Conservation (phyloP, 2,113 vertebrate species). For the Diphyllodes magnificus region DNA sequence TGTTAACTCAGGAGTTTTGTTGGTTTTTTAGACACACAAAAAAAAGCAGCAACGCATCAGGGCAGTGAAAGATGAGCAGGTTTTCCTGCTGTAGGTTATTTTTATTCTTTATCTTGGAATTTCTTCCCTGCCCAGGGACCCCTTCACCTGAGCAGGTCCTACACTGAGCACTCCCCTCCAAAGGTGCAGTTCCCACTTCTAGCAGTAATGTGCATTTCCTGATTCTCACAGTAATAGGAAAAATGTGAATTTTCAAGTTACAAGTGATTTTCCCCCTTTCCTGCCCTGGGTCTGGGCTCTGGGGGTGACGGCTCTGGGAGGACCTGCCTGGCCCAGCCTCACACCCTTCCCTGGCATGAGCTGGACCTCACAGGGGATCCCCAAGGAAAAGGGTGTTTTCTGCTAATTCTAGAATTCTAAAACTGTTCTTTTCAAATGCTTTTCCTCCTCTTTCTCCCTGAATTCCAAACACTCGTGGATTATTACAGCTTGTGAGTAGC, state of each 20-base stretch:
- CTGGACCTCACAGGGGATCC: neutral
- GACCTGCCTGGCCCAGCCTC: neutral
- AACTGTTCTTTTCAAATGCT: neutral
- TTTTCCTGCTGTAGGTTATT: neutral
- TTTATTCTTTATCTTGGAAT: neutral
- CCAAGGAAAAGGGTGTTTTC: neutral
- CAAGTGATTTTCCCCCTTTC: neutral
- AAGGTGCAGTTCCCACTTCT: neutral
- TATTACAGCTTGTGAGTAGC: neutral
- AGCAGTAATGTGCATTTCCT: neutral
- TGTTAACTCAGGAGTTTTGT: neutral
- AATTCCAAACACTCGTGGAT: accelerated
- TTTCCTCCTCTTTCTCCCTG: neutral
- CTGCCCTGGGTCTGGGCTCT: neutral
- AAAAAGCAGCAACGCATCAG: neutral
- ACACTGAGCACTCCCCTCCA: neutral
- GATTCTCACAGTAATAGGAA: neutral
- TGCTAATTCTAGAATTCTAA: neutral
- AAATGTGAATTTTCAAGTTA: neutral
- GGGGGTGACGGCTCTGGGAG: neutral
- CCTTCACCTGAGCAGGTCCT: neutral
- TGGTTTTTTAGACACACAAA: neutral
- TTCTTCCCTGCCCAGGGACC: neutral
- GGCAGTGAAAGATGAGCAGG: neutral
- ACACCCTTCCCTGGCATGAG: neutral